Percentiles rank a stretch among this genome's conserved stretches.
These are phyloP conservation scores for Amphiura filiformis DNA, from an alignment of 35 echinoderm and acorn worm genomes.

Conservation along the genomic window DNA sequence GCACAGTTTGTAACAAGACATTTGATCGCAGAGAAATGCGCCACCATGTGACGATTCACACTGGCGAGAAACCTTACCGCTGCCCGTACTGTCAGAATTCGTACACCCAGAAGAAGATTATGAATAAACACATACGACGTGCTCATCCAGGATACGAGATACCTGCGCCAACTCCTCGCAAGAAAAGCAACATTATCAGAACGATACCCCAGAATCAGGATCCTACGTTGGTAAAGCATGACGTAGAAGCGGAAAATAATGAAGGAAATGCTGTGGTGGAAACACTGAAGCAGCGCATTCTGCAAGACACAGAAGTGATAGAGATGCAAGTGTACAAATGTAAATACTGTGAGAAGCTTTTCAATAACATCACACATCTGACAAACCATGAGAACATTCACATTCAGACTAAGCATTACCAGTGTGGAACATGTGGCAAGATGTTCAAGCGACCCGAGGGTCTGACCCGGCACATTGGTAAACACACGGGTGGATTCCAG, in stretches of 20 bases:
- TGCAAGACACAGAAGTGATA: not conserved
- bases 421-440: not conserved
- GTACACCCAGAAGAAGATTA: not conserved
- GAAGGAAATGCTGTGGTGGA: not conserved
- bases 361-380: not conserved
- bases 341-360: not conserved
- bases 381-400: not conserved
- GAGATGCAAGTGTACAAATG: not conserved
- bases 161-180: not conserved
- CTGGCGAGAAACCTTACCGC: not conserved
- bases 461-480: not conserved
- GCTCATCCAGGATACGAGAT: not conserved
- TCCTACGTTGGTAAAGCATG: no score
- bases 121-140: not conserved
- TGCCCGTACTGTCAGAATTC: constrained; percentile 1
- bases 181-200: not conserved
- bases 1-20: not conserved
- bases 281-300: not conserved
- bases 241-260: not conserved
- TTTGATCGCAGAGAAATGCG: not conserved
- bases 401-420: not conserved
- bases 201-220: not conserved
- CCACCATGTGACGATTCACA: not conserved
- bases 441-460: not conserved
- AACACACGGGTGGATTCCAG: not conserved